Base-by-base conservation (phyloP, 37 sponge, comb jelly and placozoan species). In the Chondrosia reniformis region DNA sequence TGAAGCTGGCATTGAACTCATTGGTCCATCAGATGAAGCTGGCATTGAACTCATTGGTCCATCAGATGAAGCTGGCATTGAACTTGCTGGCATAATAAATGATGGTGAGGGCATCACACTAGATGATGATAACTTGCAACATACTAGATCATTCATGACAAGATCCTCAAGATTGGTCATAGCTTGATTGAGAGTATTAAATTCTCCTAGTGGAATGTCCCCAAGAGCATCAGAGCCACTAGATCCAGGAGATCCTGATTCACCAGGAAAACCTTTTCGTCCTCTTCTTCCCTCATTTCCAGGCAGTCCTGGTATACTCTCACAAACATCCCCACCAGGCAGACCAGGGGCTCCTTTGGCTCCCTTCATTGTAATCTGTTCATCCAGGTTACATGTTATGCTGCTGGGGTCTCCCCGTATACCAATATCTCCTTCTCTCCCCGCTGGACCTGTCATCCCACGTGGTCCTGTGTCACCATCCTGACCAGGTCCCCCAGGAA, bases 1-100 rank as follows among this genome's bases (percentile, higher is more conserved):
- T 49, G 52, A 49, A 19, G 52, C 15, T 49, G 52, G 15, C n/a
- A n/a, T n/a, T n/a, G n/a, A n/a, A n/a, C n/a, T n/a, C n/a, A n/a
- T n/a, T n/a, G n/a, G n/a, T n/a, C n/a, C n/a, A n/a, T n/a, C n/a
- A n/a, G n/a, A n/a, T 59, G 61, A 30, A 6, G 61, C n/a, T 13
- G 22, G 8, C 30, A 6, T 59, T 13, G n/a, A n/a, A n/a, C n/a
- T n/a, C n/a, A n/a, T n/a, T n/a, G n/a, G n/a, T n/a, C n/a, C n/a
- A n/a, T 59, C 61, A 13, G 61, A 59, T 59, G 61, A 59, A 19
- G 61, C n/a, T 59, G 61, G 61, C 6, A 59, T 59, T 13, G n/a
- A 25, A 30, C 30, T 30, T 13, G 61, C n/a, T 59, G 9, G 22
- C 28, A 30, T 25, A 30, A 30, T 19, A 59, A 30, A 30, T 59